Base-by-base conservation (phyloP, 2,888 invertebrate species). In the Amblyjoppa fuscipennis region DNA sequence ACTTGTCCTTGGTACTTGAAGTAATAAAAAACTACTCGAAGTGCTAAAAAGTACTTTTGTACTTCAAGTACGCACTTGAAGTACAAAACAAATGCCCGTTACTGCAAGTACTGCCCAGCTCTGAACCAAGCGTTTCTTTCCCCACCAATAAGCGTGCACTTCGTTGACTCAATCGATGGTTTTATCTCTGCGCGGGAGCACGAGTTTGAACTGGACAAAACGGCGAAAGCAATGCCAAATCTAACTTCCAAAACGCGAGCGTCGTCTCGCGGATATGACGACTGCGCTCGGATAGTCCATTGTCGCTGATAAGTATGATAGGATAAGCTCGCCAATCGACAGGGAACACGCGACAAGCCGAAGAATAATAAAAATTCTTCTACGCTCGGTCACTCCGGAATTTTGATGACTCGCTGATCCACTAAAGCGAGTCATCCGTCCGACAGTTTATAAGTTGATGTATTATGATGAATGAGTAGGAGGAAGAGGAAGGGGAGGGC, bases 391-490 rank as follows among this genome's bases (percentile, higher is more conserved):
- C 49, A 78, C 66, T 71, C 70, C 41, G 78, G 34, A 74, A 80
- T 78, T 81, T 77, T 68, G 82, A 84, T 81, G 84, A 78, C 78
- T 84, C 75, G 53, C 73, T 28, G 25, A 45, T 51, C 49, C n/a
- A 78, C 3, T 73, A 71, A 59, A 7, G 28, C 83, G 90, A 89
- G 90, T 90, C 90, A 90, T 91, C 90, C 89, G 92, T 92, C 91
- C 92, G 89, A 89, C 81, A 88, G 86, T 74, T 59, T 20, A 70
- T 66, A 76, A 68, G 74, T 74, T 82, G 45, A 79, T 59, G 56
- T 66, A 79, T 81, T 83, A 76, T 78, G 53, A 77, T 56, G 68
- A 77, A 87, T 83, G 76, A 77, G 61, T 1, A 51, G 53, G 68
- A 38, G 45, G 59, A 70, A 82, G 9, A 16, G 41, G 20, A 11